phyloP scores from a whole-genome alignment of 2,888 invertebrate species.

The Stegophylla sp. region DNA sequence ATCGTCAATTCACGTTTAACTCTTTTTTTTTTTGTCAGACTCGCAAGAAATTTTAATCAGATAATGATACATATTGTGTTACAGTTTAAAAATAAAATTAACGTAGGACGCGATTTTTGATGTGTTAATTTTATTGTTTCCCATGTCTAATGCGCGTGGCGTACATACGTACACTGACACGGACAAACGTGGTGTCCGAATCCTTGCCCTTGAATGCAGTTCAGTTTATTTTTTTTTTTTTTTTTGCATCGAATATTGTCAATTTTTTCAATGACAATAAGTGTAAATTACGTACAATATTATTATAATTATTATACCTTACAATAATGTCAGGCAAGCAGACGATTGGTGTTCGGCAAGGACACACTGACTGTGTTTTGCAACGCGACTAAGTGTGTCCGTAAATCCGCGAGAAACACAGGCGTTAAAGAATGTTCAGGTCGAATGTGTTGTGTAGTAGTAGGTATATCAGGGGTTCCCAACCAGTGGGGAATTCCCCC shows the following conservation, averaged over 20 bases:
- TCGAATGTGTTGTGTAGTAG: background rate
- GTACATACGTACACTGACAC: background rate
- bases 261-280: conserved; percentile 2
- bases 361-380: too few relatives aligned
- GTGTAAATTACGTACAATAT: background rate
- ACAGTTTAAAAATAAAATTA: background rate
- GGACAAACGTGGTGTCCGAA: background rate
- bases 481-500: too few relatives aligned
- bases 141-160: background rate
- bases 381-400: background rate
- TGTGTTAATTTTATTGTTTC: background rate
- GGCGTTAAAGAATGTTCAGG: conserved; percentile 40
- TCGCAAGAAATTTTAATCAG: background rate
- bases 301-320: background rate
- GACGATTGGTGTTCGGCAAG: background rate
- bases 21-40: background rate
- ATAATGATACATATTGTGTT: background rate
- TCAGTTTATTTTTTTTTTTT: conserved; percentile 8
- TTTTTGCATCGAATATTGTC: background rate
- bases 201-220: conserved; percentile 19
- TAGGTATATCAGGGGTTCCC: too few relatives aligned
- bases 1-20: background rate
- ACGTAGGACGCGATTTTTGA: background rate
- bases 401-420: background rate
- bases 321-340: background rate